phyloP scores from a whole-genome alignment of 2,888 invertebrate genomes.

The Scrobipalpa atriplicella region DNA sequence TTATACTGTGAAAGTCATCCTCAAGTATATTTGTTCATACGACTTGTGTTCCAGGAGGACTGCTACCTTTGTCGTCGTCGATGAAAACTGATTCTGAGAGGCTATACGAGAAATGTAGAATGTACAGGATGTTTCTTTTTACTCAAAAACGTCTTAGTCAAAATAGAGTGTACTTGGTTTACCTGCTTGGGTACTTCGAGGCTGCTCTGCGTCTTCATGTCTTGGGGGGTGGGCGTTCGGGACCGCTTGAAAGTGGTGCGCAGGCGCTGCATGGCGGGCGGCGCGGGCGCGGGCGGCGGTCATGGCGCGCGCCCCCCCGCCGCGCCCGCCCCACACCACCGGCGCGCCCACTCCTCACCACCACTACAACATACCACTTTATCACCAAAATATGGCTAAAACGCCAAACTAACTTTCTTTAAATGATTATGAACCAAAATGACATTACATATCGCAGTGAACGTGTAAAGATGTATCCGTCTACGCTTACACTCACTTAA shows the following conservation, averaged over 20 bases:
- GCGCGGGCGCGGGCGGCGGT: slow-evolving; percentile 67
- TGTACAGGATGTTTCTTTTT: background rate
- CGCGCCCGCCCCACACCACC: slow-evolving; percentile 26
- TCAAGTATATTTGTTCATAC: no score
- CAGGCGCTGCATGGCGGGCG: slow-evolving; percentile 88
- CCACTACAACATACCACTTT: slow-evolving; percentile 24
- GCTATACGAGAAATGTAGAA: no score
- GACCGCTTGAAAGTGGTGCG: slow-evolving; percentile 94
- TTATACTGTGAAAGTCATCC: no score
- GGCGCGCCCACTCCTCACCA: slow-evolving; percentile 23
- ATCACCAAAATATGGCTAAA: background rate
- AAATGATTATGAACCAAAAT: no score
- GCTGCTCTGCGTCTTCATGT: slow-evolving; percentile 96
- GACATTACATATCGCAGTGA: no score
- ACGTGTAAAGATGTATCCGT: background rate
- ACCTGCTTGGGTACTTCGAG: slow-evolving; percentile 95
- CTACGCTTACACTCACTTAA: background rate
- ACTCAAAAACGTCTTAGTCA: no score
- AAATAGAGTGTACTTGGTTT: slow-evolving; percentile 35
- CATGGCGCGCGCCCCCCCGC: slow-evolving; percentile 37
- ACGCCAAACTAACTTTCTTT: background rate
- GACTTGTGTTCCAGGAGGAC: no score
- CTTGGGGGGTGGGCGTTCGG: slow-evolving; percentile 93
- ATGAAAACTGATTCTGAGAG: no score
- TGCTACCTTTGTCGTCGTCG: background rate